phyloP scores from a whole-genome alignment of 53 echinoderm and acorn worm species.

The Patiria pectinifera region DNA sequence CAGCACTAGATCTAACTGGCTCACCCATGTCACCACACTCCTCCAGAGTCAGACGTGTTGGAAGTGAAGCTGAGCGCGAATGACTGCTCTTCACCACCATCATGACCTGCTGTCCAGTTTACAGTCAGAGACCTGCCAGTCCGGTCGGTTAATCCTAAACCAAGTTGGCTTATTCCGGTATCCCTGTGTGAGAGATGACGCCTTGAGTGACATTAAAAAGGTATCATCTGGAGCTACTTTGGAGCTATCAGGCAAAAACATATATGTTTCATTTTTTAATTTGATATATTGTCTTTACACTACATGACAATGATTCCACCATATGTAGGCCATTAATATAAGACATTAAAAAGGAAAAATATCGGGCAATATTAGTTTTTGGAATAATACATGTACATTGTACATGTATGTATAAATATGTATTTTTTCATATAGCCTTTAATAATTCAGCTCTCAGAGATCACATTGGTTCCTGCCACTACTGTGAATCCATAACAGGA shows the following conservation, averaged over 20 bases:
- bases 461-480: neutral
- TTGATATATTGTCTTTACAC: too few species aligned
- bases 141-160: neutral
- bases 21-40: neutral
- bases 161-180: neutral
- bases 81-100: constrained; percentile 20
- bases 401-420: neutral
- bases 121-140: constrained; percentile 19
- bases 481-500: too few species aligned
- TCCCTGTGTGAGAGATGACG: neutral
- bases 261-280: neutral
- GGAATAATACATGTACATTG: neutral
- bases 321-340: too few species aligned
- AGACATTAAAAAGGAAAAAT: neutral
- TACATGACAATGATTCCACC: too few species aligned
- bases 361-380: neutral
- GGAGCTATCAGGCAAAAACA: too few species aligned
- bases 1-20: neutral
- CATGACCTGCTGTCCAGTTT: neutral
- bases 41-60: neutral
- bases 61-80: constrained; percentile 5
- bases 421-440: neutral
- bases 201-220: neutral
- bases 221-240: neutral
- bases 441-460: neutral